Conservation (phyloP, 2,113 vertebrate genomes). For the Spea multiplicata region DNA sequence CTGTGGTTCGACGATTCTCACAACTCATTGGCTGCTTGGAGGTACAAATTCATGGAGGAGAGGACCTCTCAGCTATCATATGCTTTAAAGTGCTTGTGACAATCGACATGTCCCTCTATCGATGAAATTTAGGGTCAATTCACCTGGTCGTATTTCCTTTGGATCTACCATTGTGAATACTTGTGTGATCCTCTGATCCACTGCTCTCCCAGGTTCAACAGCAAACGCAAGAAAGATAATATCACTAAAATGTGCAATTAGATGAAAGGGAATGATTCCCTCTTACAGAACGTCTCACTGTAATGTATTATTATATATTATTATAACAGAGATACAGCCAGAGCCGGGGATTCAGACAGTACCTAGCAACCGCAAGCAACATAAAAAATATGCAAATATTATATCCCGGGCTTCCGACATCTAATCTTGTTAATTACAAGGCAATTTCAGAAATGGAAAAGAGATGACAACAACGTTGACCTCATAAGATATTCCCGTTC, state of each 20-base stretch:
- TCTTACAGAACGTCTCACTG: not conserved
- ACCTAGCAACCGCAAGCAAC: slow-evolving; percentile 13
- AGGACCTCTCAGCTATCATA: no score
- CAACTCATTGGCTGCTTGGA: no score
- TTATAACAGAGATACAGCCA: not conserved
- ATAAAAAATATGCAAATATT: slow-evolving; percentile 47
- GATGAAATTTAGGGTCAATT: no score
- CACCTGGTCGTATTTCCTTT: no score
- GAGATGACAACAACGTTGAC: slow-evolving; percentile 53
- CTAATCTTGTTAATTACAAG: slow-evolving; percentile 64
- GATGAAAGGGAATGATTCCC: not conserved
- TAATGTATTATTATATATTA: not conserved
- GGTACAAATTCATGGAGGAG: no score
- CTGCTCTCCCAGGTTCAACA: not conserved
- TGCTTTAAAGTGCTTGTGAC: no score
- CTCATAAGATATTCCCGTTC: slow-evolving; percentile 63
- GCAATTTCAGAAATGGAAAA: slow-evolving; percentile 59
- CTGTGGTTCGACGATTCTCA: no score
- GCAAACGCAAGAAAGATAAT: not conserved
- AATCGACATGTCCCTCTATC: no score
- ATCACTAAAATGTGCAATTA: not conserved
- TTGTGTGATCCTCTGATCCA: no score
- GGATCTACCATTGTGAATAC: no score
- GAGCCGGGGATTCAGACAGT: slow-evolving; percentile 45
- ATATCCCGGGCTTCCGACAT: slow-evolving; percentile 50